Evolutionary conservation across 2,888 invertebrate species (phyloP).

Genomic region (Tetanocera ferruginea): DNA sequence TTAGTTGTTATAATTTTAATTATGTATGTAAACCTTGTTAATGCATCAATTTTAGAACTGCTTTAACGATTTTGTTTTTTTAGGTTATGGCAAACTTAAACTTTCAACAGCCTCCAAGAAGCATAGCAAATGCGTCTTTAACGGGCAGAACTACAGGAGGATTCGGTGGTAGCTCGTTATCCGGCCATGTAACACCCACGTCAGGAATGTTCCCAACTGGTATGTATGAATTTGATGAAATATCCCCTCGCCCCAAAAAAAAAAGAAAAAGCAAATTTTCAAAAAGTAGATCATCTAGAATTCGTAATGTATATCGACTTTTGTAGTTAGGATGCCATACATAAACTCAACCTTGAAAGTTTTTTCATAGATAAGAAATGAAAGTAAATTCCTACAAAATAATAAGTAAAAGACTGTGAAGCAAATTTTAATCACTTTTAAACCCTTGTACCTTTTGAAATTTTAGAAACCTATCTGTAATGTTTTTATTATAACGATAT

Average conservation of each 20-base stretch:
- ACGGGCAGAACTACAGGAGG: slow-evolving; percentile 76
- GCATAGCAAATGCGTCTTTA: slow-evolving; percentile 84
- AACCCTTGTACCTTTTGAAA: too few species aligned
- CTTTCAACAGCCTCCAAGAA: slow-evolving; percentile 90
- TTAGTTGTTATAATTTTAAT: background rate
- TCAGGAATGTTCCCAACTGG: slow-evolving; percentile 75
- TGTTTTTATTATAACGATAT: too few species aligned
- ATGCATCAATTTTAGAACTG: background rate
- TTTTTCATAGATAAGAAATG: too few species aligned
- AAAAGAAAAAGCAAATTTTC: background rate
- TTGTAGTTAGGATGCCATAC: too few species aligned
- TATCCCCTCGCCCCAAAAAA: background rate
- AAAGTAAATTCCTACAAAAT: too few species aligned
- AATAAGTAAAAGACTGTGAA: too few species aligned
- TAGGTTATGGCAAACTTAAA: slow-evolving; percentile 95
- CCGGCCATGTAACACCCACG: slow-evolving; percentile 83
- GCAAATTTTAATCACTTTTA: too few species aligned
- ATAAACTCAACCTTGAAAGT: too few species aligned
- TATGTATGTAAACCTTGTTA: background rate
- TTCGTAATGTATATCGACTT: too few species aligned
- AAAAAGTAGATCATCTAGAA: background rate
- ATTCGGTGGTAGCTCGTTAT: slow-evolving; percentile 77
- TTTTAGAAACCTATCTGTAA: too few species aligned
- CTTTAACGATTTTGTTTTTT: slow-evolving; percentile 43
- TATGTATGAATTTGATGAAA: slow-evolving; percentile 47